Conservation (phyloP, 2,797 vertebrate genomes). For the Cichlasoma orientale region DNA sequence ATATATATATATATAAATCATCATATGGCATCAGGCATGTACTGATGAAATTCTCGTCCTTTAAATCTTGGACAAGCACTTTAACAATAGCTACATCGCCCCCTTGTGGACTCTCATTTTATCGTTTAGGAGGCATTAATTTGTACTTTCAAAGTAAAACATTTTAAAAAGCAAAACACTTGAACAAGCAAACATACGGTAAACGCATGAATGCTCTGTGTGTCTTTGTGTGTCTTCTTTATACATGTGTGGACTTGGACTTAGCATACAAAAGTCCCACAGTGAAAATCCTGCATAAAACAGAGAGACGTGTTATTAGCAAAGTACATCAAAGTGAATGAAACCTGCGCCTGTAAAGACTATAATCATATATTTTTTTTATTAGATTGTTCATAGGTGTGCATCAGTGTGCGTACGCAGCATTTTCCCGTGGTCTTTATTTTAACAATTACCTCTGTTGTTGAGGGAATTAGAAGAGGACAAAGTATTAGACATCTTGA, state of each 20-base stretch:
- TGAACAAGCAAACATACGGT: not conserved
- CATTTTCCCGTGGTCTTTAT: not conserved
- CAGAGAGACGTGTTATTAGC: not conserved
- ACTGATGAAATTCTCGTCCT: not conserved
- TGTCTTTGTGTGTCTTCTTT: not conserved
- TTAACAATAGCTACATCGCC: slow-evolving; percentile 65
- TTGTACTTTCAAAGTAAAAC: not conserved
- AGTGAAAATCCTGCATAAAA: not conserved
- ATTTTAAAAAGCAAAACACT: not conserved
- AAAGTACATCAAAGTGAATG: not conserved
- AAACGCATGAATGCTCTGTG: not conserved
- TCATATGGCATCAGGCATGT: not conserved
- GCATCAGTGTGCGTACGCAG: not conserved
- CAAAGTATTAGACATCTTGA: not conserved
- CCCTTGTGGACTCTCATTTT: slow-evolving; percentile 66
- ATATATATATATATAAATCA: too few relatives aligned
- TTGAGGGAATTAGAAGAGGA: not conserved
- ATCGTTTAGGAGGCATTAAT: not conserved
- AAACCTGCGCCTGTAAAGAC: not conserved
- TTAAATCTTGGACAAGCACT: not conserved
- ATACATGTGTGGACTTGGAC: not conserved
- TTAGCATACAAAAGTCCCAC: not conserved
- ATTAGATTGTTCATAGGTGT: not conserved
- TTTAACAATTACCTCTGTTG: not conserved
- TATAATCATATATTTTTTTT: not conserved